Evolutionary conservation across 2,888 invertebrate species (phyloP), one percentile per base, ranked within the genome.

Genomic region (Boloria euphrosyne): DNA sequence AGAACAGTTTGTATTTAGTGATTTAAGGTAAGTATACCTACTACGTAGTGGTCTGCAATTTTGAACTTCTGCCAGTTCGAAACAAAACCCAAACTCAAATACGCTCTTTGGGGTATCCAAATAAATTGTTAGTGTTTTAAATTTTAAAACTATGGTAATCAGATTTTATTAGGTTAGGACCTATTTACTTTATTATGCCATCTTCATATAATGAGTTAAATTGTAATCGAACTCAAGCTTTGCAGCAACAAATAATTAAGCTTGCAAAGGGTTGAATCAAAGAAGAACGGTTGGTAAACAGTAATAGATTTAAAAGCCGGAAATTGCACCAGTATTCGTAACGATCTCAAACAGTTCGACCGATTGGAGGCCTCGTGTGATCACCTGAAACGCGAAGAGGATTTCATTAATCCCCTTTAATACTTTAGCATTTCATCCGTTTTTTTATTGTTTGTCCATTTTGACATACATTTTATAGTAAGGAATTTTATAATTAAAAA

Each of bases 301-400:
- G 72, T 67, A 69, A 72, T 70, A 72, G 70, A 68, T 73, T 73
- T 73, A 68, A 69, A 70, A 66, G 71, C 69, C 68, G 74, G 74
- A 74, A 72, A 74, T 74, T 73, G 72, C 71, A 71, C 64, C 70
- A 71, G 68, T 70, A 47, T 54, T 62, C 67, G 67, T 73, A 75
- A 72, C 71, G 70, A 73, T 71, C 69, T 71, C 71, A 74, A 74
- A 76, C 74, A 75, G 71, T 66, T 71, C 63, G 69, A 59, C 47
- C 70, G 71, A 71, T 71, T 71, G 71, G 66, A 73, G 67, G 69
- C 57, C 64, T 68, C 66, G 66, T 63, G 67, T 67, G 73, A 74
- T 74, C 69, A 72, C 73, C 73, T 68, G 71, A 66, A 74, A 71
- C 67, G 71, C 70, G 73, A 52, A 74, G 71, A 73, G 74, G 71